Conservation (phyloP, 2,113 vertebrate species). For the Aegotheles bennettii region DNA sequence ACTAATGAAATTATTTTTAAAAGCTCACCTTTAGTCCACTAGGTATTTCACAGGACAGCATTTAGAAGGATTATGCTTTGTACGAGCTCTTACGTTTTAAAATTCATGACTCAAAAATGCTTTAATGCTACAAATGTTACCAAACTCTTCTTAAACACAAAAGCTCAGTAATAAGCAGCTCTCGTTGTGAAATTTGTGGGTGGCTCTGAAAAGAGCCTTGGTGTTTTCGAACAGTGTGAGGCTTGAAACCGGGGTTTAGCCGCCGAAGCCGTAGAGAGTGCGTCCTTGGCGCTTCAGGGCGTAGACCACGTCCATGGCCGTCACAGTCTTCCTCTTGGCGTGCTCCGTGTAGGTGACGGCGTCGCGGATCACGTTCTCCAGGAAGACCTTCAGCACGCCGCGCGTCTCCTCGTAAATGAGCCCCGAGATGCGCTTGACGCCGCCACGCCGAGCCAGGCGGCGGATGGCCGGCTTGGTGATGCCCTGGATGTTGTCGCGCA, state of each 20-base stretch:
- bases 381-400: constrained; percentile 64
- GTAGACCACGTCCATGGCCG: constrained; percentile 79
- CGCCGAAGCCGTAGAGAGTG: constrained; percentile 66
- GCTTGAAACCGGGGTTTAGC: not conserved
- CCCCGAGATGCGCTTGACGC: constrained; percentile 75
- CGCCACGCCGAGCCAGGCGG: not conserved
- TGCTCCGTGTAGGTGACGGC: constrained; percentile 80
- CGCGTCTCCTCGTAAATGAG: constrained; percentile 79
- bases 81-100: no score
- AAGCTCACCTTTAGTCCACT: not conserved
- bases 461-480: constrained; percentile 70
- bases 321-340: constrained; percentile 78
- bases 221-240: no score
- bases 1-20: not conserved
- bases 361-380: constrained; percentile 76
- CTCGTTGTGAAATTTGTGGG: accelerated
- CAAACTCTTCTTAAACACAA: no score
- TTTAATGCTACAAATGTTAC: no score
- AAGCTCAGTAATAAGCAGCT: not conserved
- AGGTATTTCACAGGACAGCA: not conserved
- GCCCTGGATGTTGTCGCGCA: constrained; percentile 67
- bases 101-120: no score
- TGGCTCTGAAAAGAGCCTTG: not conserved
- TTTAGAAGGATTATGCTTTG: no score
- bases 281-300: constrained; percentile 75